Evolutionary conservation across 2,888 invertebrate genomes (phyloP), one percentile per base, ranked within the genome.

Genomic region (Andricus curvator): DNA sequence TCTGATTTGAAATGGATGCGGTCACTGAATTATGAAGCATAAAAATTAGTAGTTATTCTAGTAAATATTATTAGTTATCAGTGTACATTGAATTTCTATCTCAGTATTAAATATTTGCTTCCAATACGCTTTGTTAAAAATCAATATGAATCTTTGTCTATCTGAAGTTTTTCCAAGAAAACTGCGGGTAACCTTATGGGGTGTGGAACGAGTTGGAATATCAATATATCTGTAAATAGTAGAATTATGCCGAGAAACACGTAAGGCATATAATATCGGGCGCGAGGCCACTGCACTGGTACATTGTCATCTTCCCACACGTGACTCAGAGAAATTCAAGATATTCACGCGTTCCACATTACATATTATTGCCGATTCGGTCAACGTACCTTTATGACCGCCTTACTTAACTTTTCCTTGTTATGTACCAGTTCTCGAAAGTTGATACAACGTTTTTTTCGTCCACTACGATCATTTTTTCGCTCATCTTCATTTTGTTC

Each of bases 251-350:
- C 62, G 67, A 44, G 37, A 37, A 29, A 60, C 80, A 82, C 83
- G 79, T 83, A 83, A 86, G 83, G 80, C 84, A 84, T 88, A 66
- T 29, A 33, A 22, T 68, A 88, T 88, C 86, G 88, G 84, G 88
- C 88, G 87, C 88, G 88, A 88, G 88, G 88, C 86, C 88, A 85
- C 82, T 83, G 83, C 11, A 37, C 37, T 37, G 37, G 88, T 89
- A 86, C 89, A 89, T 89, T 89, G 89, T 89, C 89, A 88, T 89
- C 88, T 87, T 89, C 89, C 88, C 87, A 89, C 89, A 86, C 88
- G 79, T n/a, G 37, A 51, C 82, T 85, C 83, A 85, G 81, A 85
- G 83, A 84, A 85, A 81, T 84, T 80, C 82, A 81, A 84, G 81
- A 82, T 81, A 83, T 20, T 33, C 41, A 67, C 25, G 67, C 37